Evolutionary conservation across 2,888 invertebrate genomes (phyloP).

Genomic region (Cremastobaeus sp.): DNA sequence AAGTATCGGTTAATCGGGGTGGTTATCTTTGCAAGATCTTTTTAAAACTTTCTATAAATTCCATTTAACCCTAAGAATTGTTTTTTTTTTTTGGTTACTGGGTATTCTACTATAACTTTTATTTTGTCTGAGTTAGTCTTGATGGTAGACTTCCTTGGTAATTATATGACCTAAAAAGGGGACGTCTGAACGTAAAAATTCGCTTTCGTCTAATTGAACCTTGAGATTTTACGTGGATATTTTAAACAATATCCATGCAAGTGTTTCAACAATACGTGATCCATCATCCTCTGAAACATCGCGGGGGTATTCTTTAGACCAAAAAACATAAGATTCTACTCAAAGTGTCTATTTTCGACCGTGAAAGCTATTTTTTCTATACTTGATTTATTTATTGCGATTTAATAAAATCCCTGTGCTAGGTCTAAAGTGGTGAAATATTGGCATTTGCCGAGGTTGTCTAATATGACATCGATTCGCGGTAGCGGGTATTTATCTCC

Average conservation of each 20-base stretch:
- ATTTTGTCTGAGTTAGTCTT: conserved; percentile 62
- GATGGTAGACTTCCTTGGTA: conserved; percentile 65
- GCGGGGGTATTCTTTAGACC: conserved; percentile 42
- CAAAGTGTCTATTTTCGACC: conserved; percentile 9
- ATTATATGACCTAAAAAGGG: conserved; percentile 27
- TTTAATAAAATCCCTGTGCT: conserved; percentile 3
- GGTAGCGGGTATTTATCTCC: conserved; percentile 19
- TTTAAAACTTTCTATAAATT: conserved; percentile 49
- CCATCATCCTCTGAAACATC: background rate
- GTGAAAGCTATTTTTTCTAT: conserved; percentile 13
- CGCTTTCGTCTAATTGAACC: conserved; percentile 62
- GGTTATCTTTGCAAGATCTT: background rate
- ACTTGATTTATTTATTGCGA: conserved; percentile 7
- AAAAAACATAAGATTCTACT: conserved; percentile 15
- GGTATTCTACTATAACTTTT: conserved; percentile 56
- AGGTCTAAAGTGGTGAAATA: conserved; percentile 13
- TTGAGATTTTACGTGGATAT: too few relatives aligned
- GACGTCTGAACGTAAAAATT: conserved; percentile 66
- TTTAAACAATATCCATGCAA: too few relatives aligned
- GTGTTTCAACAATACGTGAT: too few relatives aligned
- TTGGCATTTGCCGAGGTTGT: conserved; percentile 4
- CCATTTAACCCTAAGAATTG: conserved; percentile 58
- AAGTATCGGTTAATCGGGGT: background rate
- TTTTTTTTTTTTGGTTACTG: conserved; percentile 49
- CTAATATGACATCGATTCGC: conserved; percentile 4